phyloP scores from a whole-genome alignment of 2,888 invertebrate genomes.

The Sinohyriopsis cumingii region DNA sequence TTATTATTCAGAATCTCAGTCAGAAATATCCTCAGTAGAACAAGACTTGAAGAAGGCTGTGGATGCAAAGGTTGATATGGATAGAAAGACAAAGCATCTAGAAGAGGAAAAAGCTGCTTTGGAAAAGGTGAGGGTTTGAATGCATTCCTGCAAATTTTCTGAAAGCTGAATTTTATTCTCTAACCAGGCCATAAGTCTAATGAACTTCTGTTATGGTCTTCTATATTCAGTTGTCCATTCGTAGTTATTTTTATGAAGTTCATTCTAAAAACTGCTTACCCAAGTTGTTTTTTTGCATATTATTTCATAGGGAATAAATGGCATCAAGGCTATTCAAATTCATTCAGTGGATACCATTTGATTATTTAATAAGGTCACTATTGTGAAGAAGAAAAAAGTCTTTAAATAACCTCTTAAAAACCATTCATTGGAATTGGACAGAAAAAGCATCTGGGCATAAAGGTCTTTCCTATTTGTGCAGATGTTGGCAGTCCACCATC shows the following conservation, averaged over 20 bases:
- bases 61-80: slow-evolving; percentile 52
- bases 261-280: too few species aligned
- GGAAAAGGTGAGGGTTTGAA: slow-evolving; percentile 44
- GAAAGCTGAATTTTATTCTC: neutral
- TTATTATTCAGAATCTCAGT: slow-evolving; percentile 55
- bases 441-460: too few species aligned
- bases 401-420: too few species aligned
- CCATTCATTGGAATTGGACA: too few species aligned
- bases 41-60: slow-evolving; percentile 66
- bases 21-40: slow-evolving; percentile 61
- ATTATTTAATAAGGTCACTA: too few species aligned
- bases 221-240: neutral
- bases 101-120: slow-evolving; percentile 61
- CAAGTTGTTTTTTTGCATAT: too few species aligned
- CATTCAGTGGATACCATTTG: too few species aligned
- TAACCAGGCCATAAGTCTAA: neutral
- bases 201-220: neutral
- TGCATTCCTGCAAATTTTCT: slow-evolving; percentile 5
- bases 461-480: too few species aligned
- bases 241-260: neutral
- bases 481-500: too few species aligned
- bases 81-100: slow-evolving; percentile 49
- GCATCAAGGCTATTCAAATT: too few species aligned
- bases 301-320: too few species aligned
- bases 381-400: too few species aligned